Base-by-base conservation (phyloP, 2,113 vertebrate genomes). In the Scalopus aquaticus region DNA sequence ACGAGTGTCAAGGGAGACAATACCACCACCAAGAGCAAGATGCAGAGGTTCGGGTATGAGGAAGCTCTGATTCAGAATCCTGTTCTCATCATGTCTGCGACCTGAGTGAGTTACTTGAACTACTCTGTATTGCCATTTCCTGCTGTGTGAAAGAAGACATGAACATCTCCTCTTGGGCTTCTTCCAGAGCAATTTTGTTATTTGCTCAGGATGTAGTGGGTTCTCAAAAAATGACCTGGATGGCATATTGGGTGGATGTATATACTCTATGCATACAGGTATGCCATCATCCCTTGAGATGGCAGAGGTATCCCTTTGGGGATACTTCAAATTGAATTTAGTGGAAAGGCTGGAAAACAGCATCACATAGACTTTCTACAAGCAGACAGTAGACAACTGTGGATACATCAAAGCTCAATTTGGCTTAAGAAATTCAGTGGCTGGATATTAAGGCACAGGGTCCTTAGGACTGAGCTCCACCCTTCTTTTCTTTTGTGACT, bases 301-400 rank as follows among this genome's bases (percentile, higher is more conserved):
- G 9, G 11, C 82, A 49, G 39, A 39, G n/a, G 11, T 11, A 30
- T 22, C 7, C 39, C 20, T 10, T 51, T 54, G 30, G 56, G 60
- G 64, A 37, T 70, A 44, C 12, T 89, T 85, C 12, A 24, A 85
- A 35, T 16, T 82, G 32, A 95, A 17, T 26, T 42, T 28, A 51
- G 30, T 9, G 65, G 42, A 91, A 19, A 91, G 44, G 8, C 13
- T 76, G 10, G 35, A 42, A 76, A 72, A 73, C 0, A 67, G 37
- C 32, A 72, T 2, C 1, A 6, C 8, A 15, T 2, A 60, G 11
- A 74, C 15, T 4, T 69, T 4, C 13, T 6, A 3, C 3, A 60
- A 17, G 5, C 17, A 80, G n/a, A 37, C 30, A 44, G 37, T 3
- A 30, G 76, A 72, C 7, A 67, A 12, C 0, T 74, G 28, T 15